Conservation (phyloP, 2,888 invertebrate species). For the Cepaea hortensis region DNA sequence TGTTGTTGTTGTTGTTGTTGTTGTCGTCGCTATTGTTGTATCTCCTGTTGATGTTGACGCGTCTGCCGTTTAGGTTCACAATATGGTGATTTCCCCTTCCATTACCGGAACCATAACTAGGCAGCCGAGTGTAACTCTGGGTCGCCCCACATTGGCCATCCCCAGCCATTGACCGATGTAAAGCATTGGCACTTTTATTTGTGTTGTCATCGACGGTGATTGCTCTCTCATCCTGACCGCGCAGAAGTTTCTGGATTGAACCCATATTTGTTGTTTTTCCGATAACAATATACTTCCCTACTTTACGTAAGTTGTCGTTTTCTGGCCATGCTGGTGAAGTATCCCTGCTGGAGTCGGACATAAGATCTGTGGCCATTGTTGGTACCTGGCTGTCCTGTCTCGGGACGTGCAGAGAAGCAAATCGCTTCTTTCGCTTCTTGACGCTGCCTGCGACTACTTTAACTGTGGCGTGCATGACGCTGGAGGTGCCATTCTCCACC, state of each 20-base stretch:
- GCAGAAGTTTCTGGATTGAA: background rate
- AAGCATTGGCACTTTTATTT: background rate
- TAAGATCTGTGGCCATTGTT: background rate
- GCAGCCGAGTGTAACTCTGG: background rate
- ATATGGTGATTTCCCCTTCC: background rate
- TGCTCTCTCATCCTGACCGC: background rate
- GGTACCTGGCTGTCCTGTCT: no score
- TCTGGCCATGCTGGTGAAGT: background rate
- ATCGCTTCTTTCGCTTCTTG: background rate
- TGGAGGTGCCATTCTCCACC: conserved; percentile 23
- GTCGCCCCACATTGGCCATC: background rate
- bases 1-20: background rate
- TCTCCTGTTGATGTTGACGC: background rate
- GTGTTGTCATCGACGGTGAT: background rate
- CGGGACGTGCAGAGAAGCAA: no score
- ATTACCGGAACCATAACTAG: background rate
- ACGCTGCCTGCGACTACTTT: background rate
- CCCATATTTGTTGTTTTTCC: background rate
- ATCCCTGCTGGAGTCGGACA: background rate
- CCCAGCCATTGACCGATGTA: background rate
- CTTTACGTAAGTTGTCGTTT: background rate
- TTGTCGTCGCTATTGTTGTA: background rate
- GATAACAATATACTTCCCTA: conserved; percentile 17
- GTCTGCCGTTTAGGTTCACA: background rate
- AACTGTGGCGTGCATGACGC: background rate